Percentiles rank a stretch among this genome's conserved stretches.
phyloP scores from a whole-genome alignment of 2,797 vertebrate genomes.

The Threskiornis aethiopicus region DNA sequence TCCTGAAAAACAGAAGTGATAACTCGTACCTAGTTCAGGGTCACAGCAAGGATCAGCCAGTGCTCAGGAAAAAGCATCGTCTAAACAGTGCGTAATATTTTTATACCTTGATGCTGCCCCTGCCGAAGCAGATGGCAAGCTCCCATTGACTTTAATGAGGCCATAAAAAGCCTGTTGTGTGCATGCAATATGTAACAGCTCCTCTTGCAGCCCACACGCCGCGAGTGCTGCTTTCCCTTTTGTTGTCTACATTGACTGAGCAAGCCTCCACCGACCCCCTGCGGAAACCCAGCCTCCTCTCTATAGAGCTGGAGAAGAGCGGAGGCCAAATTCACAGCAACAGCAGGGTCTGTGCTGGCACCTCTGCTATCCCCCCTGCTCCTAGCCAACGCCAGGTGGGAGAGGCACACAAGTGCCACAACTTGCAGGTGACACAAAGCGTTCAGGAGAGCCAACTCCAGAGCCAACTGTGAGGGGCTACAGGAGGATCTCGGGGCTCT shows the following conservation, averaged over 20 bases:
- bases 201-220: not conserved
- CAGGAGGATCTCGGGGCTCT: not conserved
- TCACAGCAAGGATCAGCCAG: not conserved
- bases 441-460: not conserved
- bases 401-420: not conserved
- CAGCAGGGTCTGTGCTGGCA: not conserved
- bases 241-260: not conserved
- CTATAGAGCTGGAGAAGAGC: not conserved
- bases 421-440: not conserved
- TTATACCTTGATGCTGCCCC: not conserved
- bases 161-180: not conserved
- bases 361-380: not conserved
- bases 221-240: not conserved
- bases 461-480: not conserved
- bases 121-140: conserved; percentile 29
- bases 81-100: not conserved
- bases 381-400: not conserved
- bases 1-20: not conserved
- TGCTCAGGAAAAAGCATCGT: not conserved
- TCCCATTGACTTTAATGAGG: conserved; percentile 19
- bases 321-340: not conserved
- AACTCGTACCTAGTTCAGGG: not conserved
- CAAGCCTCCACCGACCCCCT: not conserved
- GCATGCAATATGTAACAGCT: not conserved
- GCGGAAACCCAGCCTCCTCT: not conserved